Evolutionary conservation across 2,797 vertebrate genomes (phyloP).

Genomic region (Microtus agrestis): DNA sequence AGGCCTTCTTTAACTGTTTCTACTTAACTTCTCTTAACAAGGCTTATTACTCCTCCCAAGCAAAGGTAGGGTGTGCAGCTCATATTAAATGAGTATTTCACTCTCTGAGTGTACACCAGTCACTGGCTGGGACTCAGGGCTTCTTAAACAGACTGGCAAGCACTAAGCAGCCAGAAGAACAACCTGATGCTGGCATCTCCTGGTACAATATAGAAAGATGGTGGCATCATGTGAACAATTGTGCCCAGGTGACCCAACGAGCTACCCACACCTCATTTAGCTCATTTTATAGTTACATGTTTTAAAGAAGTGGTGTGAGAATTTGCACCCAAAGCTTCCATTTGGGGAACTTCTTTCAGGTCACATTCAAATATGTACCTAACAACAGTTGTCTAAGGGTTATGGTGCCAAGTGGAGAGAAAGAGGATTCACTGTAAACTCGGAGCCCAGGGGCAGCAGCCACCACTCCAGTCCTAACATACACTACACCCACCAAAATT

Average conservation of each 20-base stretch:
- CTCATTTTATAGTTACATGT: neutral
- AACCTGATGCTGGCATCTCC: neutral
- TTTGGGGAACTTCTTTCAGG: neutral
- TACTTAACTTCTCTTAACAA: neutral
- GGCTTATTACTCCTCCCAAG: neutral
- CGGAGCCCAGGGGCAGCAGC: neutral
- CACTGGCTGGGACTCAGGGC: too few relatives aligned
- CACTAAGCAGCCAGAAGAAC: neutral
- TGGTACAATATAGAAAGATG: neutral
- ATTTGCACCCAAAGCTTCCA: neutral
- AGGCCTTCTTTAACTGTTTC: conserved; percentile 9
- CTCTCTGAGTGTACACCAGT: neutral
- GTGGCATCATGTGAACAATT: neutral
- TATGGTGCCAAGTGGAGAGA: neutral
- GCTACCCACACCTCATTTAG: neutral
- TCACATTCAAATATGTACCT: neutral
- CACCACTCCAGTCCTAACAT: neutral
- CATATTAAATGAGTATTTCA: neutral
- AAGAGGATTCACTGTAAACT: neutral
- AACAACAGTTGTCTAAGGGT: neutral
- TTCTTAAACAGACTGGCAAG: neutral
- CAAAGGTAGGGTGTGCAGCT: neutral
- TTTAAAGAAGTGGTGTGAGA: conserved; percentile 23
- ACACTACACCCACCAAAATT: neutral
- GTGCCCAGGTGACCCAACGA: conserved; percentile 5